Percentiles rank a stretch among this genome's conserved stretches.
Conservation (phyloP, 2,888 invertebrate genomes). For the Mycalesis mineus region DNA sequence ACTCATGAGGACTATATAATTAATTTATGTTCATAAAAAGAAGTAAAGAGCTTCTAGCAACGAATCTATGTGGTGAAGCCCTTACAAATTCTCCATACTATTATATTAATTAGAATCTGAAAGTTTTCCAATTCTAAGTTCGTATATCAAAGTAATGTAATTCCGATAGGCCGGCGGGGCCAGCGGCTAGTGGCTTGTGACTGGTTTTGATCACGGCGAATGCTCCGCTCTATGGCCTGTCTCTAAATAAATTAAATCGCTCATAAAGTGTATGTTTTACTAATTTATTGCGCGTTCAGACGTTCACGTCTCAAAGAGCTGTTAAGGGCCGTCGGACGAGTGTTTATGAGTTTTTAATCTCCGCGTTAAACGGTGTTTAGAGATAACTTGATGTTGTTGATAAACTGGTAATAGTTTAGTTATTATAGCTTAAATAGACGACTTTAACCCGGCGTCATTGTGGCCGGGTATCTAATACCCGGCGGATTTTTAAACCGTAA, state of each 20-base stretch:
- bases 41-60: background rate
- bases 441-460: no score
- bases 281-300: slow-evolving; percentile 17
- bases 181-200: background rate
- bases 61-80: background rate
- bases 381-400: no score
- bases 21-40: no score
- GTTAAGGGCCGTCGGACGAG: background rate
- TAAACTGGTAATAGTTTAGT: no score
- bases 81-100: slow-evolving; percentile 16
- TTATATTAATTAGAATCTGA: slow-evolving; percentile 24
- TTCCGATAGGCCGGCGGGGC: background rate
- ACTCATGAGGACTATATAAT: no score
- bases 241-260: slow-evolving; percentile 15
- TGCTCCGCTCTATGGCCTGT: slow-evolving; percentile 20
- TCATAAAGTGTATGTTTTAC: slow-evolving; percentile 21
- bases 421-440: no score
- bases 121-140: slow-evolving; percentile 19
- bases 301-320: background rate
- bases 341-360: background rate
- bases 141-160: slow-evolving; percentile 16
- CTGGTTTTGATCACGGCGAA: background rate
- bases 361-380: no score
- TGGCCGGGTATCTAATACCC: no score
- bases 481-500: no score